Evolutionary conservation across 2,888 invertebrate genomes (phyloP).

Genomic region (Spisula subtruncata): DNA sequence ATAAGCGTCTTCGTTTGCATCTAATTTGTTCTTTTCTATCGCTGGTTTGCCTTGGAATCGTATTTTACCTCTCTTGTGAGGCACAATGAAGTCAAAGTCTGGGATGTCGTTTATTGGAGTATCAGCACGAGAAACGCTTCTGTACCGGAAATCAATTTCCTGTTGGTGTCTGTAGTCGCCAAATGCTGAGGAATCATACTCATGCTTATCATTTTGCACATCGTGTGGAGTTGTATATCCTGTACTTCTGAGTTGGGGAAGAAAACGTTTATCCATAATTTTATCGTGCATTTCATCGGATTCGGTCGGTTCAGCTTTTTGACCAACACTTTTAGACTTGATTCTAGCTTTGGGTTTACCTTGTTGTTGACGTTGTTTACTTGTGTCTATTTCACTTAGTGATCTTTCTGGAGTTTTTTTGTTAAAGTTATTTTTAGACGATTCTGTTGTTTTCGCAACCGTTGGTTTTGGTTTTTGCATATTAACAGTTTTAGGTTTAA

Average conservation of each 20-base stretch:
- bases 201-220: neutral
- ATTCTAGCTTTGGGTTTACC: neutral
- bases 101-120: neutral
- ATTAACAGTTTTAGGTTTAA: neutral
- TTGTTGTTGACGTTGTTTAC: neutral
- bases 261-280: neutral
- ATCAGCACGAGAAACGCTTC: neutral
- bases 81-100: constrained; percentile 12
- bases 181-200: neutral
- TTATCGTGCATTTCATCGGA: neutral
- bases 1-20: constrained; percentile 27
- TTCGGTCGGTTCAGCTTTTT: neutral
- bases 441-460: neutral
- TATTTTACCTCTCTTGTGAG: neutral
- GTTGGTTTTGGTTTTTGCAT: neutral
- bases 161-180: neutral
- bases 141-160: neutral
- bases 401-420: neutral
- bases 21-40: neutral
- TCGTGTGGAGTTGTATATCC: neutral
- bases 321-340: constrained; percentile 10
- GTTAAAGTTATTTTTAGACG: neutral
- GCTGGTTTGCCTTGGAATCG: constrained; percentile 1
- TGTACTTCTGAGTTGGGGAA: neutral
- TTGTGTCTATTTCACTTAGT: neutral